Evolutionary conservation across 1,140 invertebrate genomes (phyloP), one percentile per base, ranked within the genome.

Genomic region (Lepidostoma basale): DNA sequence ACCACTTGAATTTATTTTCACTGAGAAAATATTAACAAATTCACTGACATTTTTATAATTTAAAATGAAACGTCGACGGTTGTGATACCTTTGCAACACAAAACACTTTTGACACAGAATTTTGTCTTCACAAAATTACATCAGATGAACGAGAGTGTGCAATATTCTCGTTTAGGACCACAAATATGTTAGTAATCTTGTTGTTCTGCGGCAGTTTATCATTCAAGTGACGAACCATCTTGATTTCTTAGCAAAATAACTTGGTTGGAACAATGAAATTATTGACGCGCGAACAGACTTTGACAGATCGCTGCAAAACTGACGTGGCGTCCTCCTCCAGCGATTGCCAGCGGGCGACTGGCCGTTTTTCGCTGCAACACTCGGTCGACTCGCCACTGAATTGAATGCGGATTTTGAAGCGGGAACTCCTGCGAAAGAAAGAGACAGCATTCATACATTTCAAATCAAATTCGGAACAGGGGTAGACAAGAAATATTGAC

Each of bases 271-370:
- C 36, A 40, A 59, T 59, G 36, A 59, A 59, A 39, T 16, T 4
- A 12, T 18, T 18, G 16, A 10, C 10, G 6, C 28, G 42, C 42
- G 44, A 16, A 28, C n/a, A 49, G 36, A 3, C 33, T 63, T 62
- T 45, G 59, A 62, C 42, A 59, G 54, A 0, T 59, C 30, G 36
- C 9, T 9, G 18, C 1, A n/a, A 30, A 33, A 59, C 5, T 10
- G 30, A n/a, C 9, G 18, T 30, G 8, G 63, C 59, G 60, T 62
- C 45, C 59, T 30, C 47, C 39, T 59, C 47, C 39, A 60, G 54
- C 67, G 25, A 22, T 26, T n/a, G 67, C 60, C 67, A 62, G 59
- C 59, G 58, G 67, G 56, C 67, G 67, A 68, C 67, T 60, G 42
- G 49, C 49, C 25, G 25, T 52, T 23, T n/a, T 25, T 8, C 5